A percentile compares a stretch with the other conserved stretches of the same genome.
phyloP scores from a whole-genome alignment of 2,113 vertebrate genomes.

The Poecilia latipinna region DNA sequence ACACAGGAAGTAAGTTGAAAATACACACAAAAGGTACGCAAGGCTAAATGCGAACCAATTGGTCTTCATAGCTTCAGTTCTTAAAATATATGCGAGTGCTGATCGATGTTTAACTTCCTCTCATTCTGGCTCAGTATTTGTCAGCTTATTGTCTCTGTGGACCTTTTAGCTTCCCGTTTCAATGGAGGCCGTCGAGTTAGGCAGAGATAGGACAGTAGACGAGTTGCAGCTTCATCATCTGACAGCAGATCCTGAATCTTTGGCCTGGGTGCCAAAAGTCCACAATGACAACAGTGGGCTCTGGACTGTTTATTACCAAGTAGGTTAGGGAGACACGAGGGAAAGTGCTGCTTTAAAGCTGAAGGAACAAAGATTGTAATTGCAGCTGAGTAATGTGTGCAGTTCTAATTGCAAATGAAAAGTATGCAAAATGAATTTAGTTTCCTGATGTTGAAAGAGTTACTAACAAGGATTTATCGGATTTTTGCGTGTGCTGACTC shows the following conservation, averaged over 20 bases:
- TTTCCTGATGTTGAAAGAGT: not conserved
- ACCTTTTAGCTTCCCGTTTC: slow-evolving; percentile 51
- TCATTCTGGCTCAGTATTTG: slow-evolving; percentile 9
- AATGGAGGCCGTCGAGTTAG: slow-evolving; percentile 36
- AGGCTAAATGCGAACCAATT: slow-evolving; percentile 6
- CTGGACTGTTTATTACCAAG: slow-evolving; percentile 41
- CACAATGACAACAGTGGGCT: not conserved
- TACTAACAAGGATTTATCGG: slow-evolving; percentile 19
- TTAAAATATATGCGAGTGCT: not conserved
- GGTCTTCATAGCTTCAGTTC: not conserved
- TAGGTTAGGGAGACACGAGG: slow-evolving; percentile 65
- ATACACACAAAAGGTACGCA: slow-evolving; percentile 12
- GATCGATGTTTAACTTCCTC: not conserved
- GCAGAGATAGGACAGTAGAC: slow-evolving; percentile 46
- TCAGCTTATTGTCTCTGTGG: slow-evolving; percentile 24
- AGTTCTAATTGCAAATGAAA: not conserved
- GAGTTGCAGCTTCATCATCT: slow-evolving; percentile 22
- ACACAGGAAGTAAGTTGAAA: slow-evolving; percentile 83
- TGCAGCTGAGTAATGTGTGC: not conserved
- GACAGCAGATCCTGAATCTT: slow-evolving; percentile 36
- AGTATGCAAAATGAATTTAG: not conserved
- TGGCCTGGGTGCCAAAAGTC: slow-evolving; percentile 19
- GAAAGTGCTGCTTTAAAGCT: slow-evolving; percentile 13
- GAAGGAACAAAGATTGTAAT: slow-evolving; percentile 7
- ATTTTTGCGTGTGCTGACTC: slow-evolving; percentile 23